Base-by-base conservation (phyloP, 2,888 invertebrate genomes). In the Tenthredo amoena region DNA sequence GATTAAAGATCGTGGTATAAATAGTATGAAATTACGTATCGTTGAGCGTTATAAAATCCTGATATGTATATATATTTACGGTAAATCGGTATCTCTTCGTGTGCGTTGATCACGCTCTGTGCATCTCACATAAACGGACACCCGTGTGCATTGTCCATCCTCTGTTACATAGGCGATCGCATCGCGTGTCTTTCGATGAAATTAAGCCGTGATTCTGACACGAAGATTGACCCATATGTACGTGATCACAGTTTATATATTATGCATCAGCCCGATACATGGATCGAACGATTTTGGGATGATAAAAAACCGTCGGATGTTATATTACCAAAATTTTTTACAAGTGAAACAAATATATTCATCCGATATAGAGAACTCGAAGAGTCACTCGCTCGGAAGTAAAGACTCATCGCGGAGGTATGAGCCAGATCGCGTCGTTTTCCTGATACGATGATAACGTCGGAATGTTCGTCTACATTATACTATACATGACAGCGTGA, bases 381-480 rank as follows among this genome's bases (percentile, higher is more conserved):
- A 62, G 37, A 81, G 62, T 10, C 31, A 43, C 47, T 68, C 43
- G 37, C 47, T 83, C 34, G 50, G 50, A 85, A 82, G 21, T 10
- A 40, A n/a, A 81, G 71, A 85, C 85, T 85, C 81, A 55, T 72
- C 85, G 71, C 62, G 26, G 34, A 74, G 77, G 85, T 55, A 85
- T 85, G 85, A 68, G 81, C 43, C 71, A 18, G 79, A 40, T 82
- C 55, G 55, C 71, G 58, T 83, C 43, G 68, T n/a, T 65, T 31
- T 71, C 43, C 81, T 43, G 85, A 81, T 81, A 85, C 68, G 21
- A 43, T n/a, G 85, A 85, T 85, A 85, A 85, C 77, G 71, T 40
- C 21, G 79, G 85, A 85, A 85, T 82, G 81, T 85, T 77, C 50
- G 21, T 84, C 55, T 74, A 84, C 15, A 40, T 50, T 77, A 21